Evolutionary conservation across 2,797 vertebrate genomes (phyloP).

Genomic region (Malacoctenus gilli): DNA sequence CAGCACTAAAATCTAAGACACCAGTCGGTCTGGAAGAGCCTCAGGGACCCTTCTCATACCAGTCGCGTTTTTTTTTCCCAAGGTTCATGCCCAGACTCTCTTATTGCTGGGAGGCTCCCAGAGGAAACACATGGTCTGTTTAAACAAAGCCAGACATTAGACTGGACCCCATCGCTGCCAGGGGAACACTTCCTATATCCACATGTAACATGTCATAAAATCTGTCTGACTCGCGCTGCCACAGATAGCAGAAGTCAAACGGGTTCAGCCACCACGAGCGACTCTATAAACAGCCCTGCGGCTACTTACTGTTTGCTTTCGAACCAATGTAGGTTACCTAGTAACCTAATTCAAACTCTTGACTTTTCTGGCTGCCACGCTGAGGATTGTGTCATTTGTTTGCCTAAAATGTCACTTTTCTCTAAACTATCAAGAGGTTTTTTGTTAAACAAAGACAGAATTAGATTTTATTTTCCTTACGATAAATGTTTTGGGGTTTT

Average conservation of each 20-base stretch:
- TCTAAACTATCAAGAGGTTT: conserved; percentile 21
- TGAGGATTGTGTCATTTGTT: conserved; percentile 36
- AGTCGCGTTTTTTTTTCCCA: conserved; percentile 53
- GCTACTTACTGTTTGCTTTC: conserved; percentile 71
- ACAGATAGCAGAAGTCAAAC: conserved; percentile 67
- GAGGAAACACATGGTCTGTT: conserved; percentile 81
- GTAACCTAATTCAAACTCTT: conserved; percentile 60
- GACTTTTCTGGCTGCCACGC: conserved; percentile 25
- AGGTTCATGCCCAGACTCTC: conserved; percentile 80
- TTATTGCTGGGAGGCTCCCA: conserved; percentile 80
- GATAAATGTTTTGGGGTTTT: too few species aligned
- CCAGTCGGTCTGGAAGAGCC: conserved; percentile 86
- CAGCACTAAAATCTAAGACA: conserved; percentile 71
- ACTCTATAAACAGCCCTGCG: conserved; percentile 66
- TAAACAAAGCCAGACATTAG: conserved; percentile 83
- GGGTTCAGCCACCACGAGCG: conserved; percentile 59
- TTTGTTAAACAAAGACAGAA: conserved; percentile 8
- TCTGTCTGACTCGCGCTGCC: conserved; percentile 68
- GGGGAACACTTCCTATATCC: conserved; percentile 83
- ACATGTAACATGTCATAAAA: conserved; percentile 83
- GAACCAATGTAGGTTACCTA: conserved; percentile 65
- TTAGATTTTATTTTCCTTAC: conserved; percentile 26
- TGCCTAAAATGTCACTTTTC: conserved; percentile 42
- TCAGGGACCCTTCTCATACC: conserved; percentile 82
- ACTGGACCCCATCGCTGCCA: conserved; percentile 73